Evolutionary conservation across 1,140 invertebrate genomes (phyloP).

Genomic region (Neodiprion fabricii): DNA sequence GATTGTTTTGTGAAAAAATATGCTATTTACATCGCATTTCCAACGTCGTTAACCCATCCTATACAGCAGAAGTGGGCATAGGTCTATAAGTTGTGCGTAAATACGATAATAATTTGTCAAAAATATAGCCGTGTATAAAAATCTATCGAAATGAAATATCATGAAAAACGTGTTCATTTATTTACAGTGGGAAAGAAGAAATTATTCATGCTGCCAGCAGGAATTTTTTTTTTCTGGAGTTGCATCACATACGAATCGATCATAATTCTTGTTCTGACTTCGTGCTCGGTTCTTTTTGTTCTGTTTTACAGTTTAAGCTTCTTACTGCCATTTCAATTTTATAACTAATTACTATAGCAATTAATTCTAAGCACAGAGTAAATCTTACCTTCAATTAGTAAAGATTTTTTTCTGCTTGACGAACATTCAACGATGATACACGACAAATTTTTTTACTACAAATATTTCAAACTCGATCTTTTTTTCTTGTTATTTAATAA

Average conservation of each 20-base stretch:
- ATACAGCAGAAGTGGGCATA: neutral
- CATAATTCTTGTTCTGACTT: neutral
- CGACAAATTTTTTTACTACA: too few species aligned
- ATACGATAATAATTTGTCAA: conserved; percentile 45
- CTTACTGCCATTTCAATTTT: neutral
- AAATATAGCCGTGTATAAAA: conserved; percentile 45
- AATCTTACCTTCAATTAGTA: too few species aligned
- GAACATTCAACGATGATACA: too few species aligned
- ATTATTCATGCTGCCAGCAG: neutral
- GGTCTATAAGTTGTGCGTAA: conserved; percentile 50
- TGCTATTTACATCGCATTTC: conserved; percentile 55
- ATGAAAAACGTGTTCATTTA: conserved; percentile 12
- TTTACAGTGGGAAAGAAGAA: conserved; percentile 18
- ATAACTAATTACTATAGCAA: too few species aligned
- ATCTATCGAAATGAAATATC: conserved; percentile 37
- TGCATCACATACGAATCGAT: neutral
- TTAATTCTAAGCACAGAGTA: too few species aligned
- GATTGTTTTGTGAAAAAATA: conserved; percentile 56
- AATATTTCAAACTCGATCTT: too few species aligned
- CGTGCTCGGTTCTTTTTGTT: neutral
- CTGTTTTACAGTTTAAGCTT: neutral
- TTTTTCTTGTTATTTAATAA: too few species aligned
- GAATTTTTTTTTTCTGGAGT: neutral
- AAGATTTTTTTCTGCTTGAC: too few species aligned
- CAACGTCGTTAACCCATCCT: conserved; percentile 28